Percentiles rank a stretch among this genome's conserved stretches.
These are phyloP conservation scores for Sebastes minor DNA, from an alignment of 2,797 vertebrate species.

Conservation along the genomic window DNA sequence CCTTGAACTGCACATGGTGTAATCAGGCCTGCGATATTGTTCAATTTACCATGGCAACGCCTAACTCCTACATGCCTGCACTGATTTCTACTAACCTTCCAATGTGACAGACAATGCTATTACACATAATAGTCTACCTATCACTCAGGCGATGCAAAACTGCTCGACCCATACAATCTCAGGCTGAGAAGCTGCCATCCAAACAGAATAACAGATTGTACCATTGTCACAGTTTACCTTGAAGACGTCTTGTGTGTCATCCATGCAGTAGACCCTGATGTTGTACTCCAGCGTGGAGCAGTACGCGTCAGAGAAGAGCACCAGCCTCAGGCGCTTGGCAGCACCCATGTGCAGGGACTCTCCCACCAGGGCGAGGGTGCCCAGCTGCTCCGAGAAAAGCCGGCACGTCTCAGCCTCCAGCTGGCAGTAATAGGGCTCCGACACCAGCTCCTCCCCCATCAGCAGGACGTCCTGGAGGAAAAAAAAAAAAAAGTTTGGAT, in stretches of 20 bases:
- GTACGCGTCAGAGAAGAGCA: slow-evolving; percentile 93
- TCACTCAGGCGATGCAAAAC: slow-evolving; percentile 39
- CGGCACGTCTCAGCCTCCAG: slow-evolving; percentile 93
- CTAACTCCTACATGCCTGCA: slow-evolving; percentile 21
- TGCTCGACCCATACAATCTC: background rate
- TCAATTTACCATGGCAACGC: slow-evolving; percentile 41
- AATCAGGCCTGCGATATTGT: slow-evolving; percentile 44
- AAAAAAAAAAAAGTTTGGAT: slow-evolving; percentile 43
- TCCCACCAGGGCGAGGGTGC: slow-evolving; percentile 94
- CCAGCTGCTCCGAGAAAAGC: slow-evolving; percentile 95
- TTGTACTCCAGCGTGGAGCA: slow-evolving; percentile 97
- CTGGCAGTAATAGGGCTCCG: slow-evolving; percentile 97
- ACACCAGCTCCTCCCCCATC: slow-evolving; percentile 91
- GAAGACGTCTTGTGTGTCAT: slow-evolving; percentile 94
- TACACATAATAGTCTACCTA: slow-evolving; percentile 38
- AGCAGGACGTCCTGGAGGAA: slow-evolving; percentile 90
- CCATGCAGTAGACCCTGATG: slow-evolving; percentile 97
- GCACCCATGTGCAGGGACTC: slow-evolving; percentile 97
- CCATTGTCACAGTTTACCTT: slow-evolving; percentile 84
- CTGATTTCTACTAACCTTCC: slow-evolving; percentile 15
- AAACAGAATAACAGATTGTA: background rate
- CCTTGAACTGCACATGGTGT: slow-evolving; percentile 28
- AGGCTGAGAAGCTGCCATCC: slow-evolving; percentile 8
- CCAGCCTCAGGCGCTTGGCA: slow-evolving; percentile 94
- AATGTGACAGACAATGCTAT: slow-evolving; percentile 42